A percentile compares a stretch with the other conserved stretches of the same genome.
These are phyloP conservation scores for Pachyrhynchus sulphureomaculatus DNA, from an alignment of 1,140 invertebrate genomes.

Conservation along the genomic window DNA sequence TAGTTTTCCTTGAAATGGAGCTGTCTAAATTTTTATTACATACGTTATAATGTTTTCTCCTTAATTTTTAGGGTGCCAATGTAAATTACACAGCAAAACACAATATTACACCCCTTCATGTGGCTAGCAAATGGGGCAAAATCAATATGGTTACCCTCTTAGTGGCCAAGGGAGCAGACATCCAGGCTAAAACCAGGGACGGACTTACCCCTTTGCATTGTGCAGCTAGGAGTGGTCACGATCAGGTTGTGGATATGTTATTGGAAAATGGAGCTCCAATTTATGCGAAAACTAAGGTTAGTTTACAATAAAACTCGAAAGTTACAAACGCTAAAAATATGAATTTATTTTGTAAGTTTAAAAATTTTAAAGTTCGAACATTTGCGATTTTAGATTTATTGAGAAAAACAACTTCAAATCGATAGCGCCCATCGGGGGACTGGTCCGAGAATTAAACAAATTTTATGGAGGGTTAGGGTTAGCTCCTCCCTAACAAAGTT, in stretches of 20 bases:
- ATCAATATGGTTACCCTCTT: conserved; percentile 81
- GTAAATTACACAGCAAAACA: conserved; percentile 96
- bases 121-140: conserved; percentile 97
- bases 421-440: too few species aligned
- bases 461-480: too few species aligned
- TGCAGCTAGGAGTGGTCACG: conserved; percentile 94
- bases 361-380: too few species aligned
- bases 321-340: too few species aligned
- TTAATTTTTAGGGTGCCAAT: conserved; percentile 80
- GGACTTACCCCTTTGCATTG: conserved; percentile 91
- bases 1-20: too few species aligned
- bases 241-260: conserved; percentile 90
- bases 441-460: too few species aligned
- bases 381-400: too few species aligned
- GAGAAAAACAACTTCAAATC: too few species aligned
- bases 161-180: conserved; percentile 83
- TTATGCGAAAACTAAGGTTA: conserved; percentile 95
- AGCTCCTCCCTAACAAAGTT: too few species aligned
- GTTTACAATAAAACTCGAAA: too few species aligned
- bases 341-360: too few species aligned
- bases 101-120: conserved; percentile 89
- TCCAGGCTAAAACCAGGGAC: conserved; percentile 93
- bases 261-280: conserved; percentile 91
- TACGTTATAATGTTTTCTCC: not conserved
- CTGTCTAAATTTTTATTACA: not conserved